A percentile compares a stretch with the other conserved stretches of the same genome.
These are phyloP conservation scores for Cactoblastis cactorum DNA, from an alignment of 2,888 invertebrate genomes.

Conservation along the genomic window DNA sequence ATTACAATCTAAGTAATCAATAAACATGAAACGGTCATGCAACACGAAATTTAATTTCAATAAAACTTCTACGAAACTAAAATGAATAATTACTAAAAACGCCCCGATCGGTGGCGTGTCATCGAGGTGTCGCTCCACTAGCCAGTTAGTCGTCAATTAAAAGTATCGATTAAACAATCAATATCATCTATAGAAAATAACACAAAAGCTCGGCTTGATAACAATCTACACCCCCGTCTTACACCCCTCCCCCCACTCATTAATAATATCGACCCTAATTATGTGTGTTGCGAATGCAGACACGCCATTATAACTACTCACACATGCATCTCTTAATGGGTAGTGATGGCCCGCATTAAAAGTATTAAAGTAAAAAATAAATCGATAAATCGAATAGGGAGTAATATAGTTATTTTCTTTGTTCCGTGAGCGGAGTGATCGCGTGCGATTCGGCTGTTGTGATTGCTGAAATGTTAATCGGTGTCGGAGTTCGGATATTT, in stretches of 20 bases:
- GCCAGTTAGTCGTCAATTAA: conserved; percentile 73
- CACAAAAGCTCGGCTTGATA: conserved; percentile 77
- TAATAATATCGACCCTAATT: conserved; percentile 80
- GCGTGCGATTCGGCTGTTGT: conserved; percentile 59
- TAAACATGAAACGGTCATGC: conserved; percentile 15
- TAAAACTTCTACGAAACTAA: conserved; percentile 55
- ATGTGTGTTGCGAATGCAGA: conserved; percentile 77
- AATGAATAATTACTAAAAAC: conserved; percentile 69
- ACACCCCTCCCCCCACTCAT: conserved; percentile 62
- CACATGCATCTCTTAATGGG: conserved; percentile 42
- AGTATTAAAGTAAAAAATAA: conserved; percentile 57
- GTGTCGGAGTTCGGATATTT: conserved; percentile 54
- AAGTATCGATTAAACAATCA: conserved; percentile 75
- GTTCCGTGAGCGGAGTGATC: conserved; percentile 52
- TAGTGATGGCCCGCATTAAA: conserved; percentile 62
- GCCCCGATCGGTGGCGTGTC: conserved; percentile 63
- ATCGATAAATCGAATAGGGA: conserved; percentile 54
- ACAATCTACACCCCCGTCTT: conserved; percentile 54
- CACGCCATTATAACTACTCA: conserved; percentile 33
- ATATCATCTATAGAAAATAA: conserved; percentile 73
- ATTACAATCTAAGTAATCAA: conserved; percentile 7
- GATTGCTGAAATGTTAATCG: conserved; percentile 72
- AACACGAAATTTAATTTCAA: conserved; percentile 34
- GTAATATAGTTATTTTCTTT: conserved; percentile 62
- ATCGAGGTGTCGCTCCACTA: conserved; percentile 66